These are phyloP conservation scores for Spodoptera exigua DNA, from an alignment of 2,888 invertebrate species.

Conservation along the genomic window DNA sequence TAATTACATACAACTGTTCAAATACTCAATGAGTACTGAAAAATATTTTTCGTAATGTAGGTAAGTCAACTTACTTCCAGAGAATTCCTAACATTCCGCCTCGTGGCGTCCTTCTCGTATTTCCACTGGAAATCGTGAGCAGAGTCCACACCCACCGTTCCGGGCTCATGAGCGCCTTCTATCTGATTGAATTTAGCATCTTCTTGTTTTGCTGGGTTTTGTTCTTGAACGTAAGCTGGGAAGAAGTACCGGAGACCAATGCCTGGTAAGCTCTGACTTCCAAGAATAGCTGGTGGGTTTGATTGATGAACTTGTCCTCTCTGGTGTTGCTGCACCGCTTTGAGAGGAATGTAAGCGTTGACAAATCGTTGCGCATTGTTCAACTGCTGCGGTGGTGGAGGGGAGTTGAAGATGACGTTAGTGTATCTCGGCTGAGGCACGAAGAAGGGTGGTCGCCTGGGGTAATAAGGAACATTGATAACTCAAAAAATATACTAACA, in stretches of 20 bases:
- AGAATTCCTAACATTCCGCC: conserved; percentile 71
- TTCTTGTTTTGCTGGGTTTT: conserved; percentile 70
- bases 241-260: conserved; percentile 81
- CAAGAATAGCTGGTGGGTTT: conserved; percentile 67
- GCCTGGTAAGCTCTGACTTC: conserved; percentile 81
- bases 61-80: conserved; percentile 71
- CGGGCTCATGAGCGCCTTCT: conserved; percentile 71
- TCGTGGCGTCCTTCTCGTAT: conserved; percentile 79
- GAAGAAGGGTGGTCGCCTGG: conserved; percentile 83
- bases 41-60: too few species aligned
- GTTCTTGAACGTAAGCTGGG: conserved; percentile 70
- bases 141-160: conserved; percentile 65
- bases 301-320: conserved; percentile 42
- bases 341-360: conserved; percentile 77
- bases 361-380: conserved; percentile 83
- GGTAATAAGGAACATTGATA: neutral
- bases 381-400: conserved; percentile 62
- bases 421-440: conserved; percentile 82
- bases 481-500: too few species aligned
- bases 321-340: conserved; percentile 43
- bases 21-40: too few species aligned
- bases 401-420: conserved; percentile 72
- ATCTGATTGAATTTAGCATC: conserved; percentile 79
- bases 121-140: conserved; percentile 80
- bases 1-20: too few species aligned